Conservation (phyloP, 53 echinoderm and acorn worm genomes). For the Patiria pectinifera region DNA sequence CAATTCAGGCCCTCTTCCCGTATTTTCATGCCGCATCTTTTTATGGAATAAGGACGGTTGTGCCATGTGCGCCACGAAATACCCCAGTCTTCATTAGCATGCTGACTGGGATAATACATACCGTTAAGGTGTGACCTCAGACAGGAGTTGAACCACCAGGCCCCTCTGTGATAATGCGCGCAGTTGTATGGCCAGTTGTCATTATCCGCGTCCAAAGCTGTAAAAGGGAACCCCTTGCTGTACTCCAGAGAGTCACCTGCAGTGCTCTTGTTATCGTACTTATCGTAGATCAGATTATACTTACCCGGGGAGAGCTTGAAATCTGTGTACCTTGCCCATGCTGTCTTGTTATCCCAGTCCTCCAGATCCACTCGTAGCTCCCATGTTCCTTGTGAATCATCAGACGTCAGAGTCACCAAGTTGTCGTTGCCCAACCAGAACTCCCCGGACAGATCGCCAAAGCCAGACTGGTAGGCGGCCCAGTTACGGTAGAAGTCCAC, state of each 20-base stretch:
- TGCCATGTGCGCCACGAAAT: not conserved
- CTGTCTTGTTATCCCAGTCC: not conserved
- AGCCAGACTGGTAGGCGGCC: too few species aligned
- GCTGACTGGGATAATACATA: not conserved
- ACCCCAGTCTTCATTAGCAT: not conserved
- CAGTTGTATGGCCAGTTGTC: not conserved
- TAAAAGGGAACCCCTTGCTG: not conserved
- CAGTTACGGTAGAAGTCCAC: too few species aligned
- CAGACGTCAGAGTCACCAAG: too few species aligned
- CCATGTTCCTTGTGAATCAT: too few species aligned
- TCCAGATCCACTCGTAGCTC: too few species aligned
- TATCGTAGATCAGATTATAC: not conserved
- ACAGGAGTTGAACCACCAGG: too few species aligned
- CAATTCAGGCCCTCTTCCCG: not conserved
- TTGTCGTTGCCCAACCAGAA: slow-evolving; percentile 24
- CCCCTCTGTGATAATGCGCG: not conserved
- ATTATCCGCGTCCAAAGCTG: not conserved
- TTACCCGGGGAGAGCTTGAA: not conserved
- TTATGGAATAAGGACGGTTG: not conserved
- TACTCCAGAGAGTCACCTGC: slow-evolving; percentile 7
- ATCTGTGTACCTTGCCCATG: not conserved
- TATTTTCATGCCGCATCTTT: not conserved
- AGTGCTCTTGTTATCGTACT: slow-evolving; percentile 1
- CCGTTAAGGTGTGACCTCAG: too few species aligned
- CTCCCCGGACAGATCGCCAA: not conserved